A percentile compares a stretch with the other conserved stretches of the same genome.
Evolutionary conservation across 2,797 vertebrate species (phyloP).

Genomic region (Acanthopagrus latus): DNA sequence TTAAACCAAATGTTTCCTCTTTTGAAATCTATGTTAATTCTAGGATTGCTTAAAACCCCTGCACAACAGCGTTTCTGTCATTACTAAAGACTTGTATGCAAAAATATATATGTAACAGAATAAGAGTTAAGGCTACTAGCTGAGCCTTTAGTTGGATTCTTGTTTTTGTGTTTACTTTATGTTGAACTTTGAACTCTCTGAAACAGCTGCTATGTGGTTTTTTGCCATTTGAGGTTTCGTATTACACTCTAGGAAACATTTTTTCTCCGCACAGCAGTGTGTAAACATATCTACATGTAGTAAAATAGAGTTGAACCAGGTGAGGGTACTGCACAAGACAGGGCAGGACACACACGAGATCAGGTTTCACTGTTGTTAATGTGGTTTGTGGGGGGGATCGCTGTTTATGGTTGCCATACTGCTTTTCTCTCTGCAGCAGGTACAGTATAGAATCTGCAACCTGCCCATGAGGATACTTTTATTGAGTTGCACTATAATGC

Average conservation of each 20-base stretch:
- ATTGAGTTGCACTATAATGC: not conserved
- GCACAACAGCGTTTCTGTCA: no score
- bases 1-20: not conserved
- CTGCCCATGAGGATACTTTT: no score
- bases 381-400: not conserved
- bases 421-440: slow-evolving; percentile 3
- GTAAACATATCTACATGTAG: not conserved
- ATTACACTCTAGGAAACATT: not conserved
- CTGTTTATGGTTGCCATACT: not conserved
- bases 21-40: slow-evolving; percentile 2
- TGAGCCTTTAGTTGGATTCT: not conserved
- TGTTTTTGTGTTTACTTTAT: not conserved
- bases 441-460: not conserved
- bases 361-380: slow-evolving; percentile 9
- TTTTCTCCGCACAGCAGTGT: not conserved
- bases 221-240: not conserved
- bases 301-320: not conserved
- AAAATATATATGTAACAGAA: not conserved
- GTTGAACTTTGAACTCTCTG: not conserved
- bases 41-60: not conserved
- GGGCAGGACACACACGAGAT: slow-evolving; percentile 22
- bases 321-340: not conserved
- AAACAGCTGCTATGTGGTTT: not conserved
- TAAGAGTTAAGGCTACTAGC: not conserved
- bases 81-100: no score